Conservation (phyloP, 2,888 invertebrate genomes). For the Xylota segnis region DNA sequence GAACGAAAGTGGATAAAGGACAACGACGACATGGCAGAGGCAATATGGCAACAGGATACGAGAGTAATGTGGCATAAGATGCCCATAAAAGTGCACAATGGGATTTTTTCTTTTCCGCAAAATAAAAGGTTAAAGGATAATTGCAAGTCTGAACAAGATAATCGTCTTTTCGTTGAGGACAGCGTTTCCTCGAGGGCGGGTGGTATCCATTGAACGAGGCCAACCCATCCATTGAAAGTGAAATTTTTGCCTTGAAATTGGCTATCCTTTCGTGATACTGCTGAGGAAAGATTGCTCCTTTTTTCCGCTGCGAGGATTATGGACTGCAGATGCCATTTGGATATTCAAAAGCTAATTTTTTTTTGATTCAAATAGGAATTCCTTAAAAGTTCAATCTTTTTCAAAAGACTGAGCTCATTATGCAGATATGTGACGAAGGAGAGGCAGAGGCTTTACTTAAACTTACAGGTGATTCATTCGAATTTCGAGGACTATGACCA, state of each 20-base stretch:
- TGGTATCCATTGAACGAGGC: neutral
- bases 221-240: slow-evolving; percentile 6
- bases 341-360: neutral
- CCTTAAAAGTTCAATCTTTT: neutral
- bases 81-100: slow-evolving; percentile 4
- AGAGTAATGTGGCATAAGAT: slow-evolving; percentile 12
- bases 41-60: slow-evolving; percentile 15
- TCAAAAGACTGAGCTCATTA: too few relatives aligned
- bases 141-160: slow-evolving; percentile 21
- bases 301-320: neutral
- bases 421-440: too few relatives aligned
- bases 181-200: neutral
- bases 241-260: neutral
- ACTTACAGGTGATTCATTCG: too few relatives aligned
- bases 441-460: too few relatives aligned
- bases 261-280: neutral
- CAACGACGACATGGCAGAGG: neutral
- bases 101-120: neutral
- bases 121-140: slow-evolving; percentile 24
- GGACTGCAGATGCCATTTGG: neutral
- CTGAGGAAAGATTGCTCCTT: neutral
- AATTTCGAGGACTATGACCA: too few relatives aligned
- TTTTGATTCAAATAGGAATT: too few relatives aligned
- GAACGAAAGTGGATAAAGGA: slow-evolving; percentile 10
- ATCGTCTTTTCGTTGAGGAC: slow-evolving; percentile 10